Evolutionary conservation across 2,888 invertebrate species (phyloP).

Genomic region (Ametastegia equiseti): DNA sequence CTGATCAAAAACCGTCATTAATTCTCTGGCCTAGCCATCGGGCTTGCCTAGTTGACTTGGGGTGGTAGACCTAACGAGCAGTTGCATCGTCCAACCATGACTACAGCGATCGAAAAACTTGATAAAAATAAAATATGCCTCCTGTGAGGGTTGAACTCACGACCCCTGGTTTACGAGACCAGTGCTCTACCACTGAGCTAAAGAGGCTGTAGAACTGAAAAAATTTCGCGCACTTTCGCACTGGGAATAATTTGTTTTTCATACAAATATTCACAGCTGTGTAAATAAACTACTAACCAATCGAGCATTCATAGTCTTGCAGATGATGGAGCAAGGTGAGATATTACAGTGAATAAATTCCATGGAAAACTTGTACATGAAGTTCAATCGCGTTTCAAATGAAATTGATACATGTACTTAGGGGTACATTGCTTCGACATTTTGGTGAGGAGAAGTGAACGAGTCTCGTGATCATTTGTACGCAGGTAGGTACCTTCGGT

Average conservation of each 20-base stretch:
- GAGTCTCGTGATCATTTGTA: conserved; percentile 20
- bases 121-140: conserved; percentile 37
- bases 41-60: not conserved
- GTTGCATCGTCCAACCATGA: not conserved
- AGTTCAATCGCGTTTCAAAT: not conserved
- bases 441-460: not conserved
- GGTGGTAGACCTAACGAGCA: conserved; percentile 7
- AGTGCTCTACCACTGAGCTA: conserved; percentile 47
- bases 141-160: conserved; percentile 47
- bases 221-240: conserved; percentile 13
- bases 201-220: conserved; percentile 19
- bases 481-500: not conserved
- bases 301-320: too few species aligned
- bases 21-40: not conserved
- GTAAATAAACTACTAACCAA: too few species aligned
- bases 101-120: conserved; percentile 6
- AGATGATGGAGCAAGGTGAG: too few species aligned
- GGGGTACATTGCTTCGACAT: not conserved
- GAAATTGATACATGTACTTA: not conserved
- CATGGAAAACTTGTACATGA: not conserved
- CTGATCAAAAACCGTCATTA: conserved; percentile 10
- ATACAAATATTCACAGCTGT: not conserved
- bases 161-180: conserved; percentile 44
- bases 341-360: too few species aligned
- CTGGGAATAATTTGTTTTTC: not conserved